A percentile compares a stretch with the other conserved stretches of the same genome.
These are phyloP conservation scores for Mantis religiosa DNA, from an alignment of 2,888 invertebrate genomes.

Conservation along the genomic window DNA sequence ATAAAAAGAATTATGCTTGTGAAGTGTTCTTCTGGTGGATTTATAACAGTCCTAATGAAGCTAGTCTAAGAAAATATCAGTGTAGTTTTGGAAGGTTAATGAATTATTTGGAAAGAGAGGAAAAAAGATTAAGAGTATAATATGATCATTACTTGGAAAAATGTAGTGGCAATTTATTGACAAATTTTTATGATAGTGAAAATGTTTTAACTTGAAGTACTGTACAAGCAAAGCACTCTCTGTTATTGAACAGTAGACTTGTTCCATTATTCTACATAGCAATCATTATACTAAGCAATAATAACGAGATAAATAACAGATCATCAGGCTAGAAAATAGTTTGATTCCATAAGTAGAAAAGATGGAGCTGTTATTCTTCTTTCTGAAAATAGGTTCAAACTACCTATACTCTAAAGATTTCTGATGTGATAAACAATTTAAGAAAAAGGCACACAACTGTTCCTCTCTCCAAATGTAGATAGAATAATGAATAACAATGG, in stretches of 20 bases:
- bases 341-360: conserved; percentile 24
- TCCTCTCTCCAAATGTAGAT: conserved; percentile 8
- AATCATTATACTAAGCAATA: background rate
- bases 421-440: conserved; percentile 12
- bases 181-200: background rate
- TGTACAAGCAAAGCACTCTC: background rate
- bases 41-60: background rate
- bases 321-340: conserved; percentile 9
- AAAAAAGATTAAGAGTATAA: background rate
- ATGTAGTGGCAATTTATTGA: background rate
- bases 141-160: background rate
- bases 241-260: background rate
- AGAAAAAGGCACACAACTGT: conserved; percentile 17
- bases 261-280: background rate
- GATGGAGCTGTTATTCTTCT: conserved; percentile 14
- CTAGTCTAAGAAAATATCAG: background rate
- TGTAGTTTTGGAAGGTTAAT: background rate
- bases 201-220: background rate
- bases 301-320: conserved; percentile 2
- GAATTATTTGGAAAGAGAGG: background rate
- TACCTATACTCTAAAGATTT: conserved; percentile 9
- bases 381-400: conserved; percentile 25
- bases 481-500: conserved; percentile 1
- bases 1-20: background rate
- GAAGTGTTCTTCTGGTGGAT: background rate